A percentile compares a stretch with the other conserved stretches of the same genome.
Conservation (phyloP, 1,140 invertebrate genomes). For the Wasmannia auropunctata region DNA sequence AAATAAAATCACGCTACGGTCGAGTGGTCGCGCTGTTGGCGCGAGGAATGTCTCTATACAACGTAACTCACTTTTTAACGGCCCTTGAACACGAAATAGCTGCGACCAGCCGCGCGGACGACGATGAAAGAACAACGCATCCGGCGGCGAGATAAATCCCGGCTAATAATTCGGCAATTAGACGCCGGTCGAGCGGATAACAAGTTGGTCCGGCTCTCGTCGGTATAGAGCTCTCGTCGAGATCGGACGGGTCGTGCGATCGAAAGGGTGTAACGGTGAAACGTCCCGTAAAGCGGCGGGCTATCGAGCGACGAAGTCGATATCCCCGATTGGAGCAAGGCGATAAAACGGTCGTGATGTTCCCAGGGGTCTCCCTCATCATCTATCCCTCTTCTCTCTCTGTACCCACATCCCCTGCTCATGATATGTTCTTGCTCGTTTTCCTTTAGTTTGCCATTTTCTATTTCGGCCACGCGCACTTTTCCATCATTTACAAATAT, state of each 20-base stretch:
- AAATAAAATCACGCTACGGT: constrained; percentile 19
- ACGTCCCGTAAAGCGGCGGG: constrained; percentile 28
- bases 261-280: constrained; percentile 38
- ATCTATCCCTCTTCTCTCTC: neutral
- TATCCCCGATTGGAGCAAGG: constrained; percentile 59
- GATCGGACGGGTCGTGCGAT: constrained; percentile 25
- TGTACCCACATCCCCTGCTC: neutral
- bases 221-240: constrained; percentile 11
- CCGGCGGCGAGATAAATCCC: constrained; percentile 33
- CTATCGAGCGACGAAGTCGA: constrained; percentile 61
- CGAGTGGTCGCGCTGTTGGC: neutral
- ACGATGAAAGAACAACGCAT: constrained; percentile 48
- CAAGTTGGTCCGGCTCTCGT: constrained; percentile 55
- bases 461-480: neutral
- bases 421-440: neutral
- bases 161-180: constrained; percentile 68
- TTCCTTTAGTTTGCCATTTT: neutral
- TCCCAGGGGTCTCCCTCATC: constrained; percentile 38
- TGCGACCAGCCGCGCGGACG: neutral
- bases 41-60: neutral
- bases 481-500: constrained; percentile 13
- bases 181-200: constrained; percentile 59
- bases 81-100: neutral
- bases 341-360: constrained; percentile 69
- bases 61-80: constrained; percentile 14